Base-by-base conservation (phyloP, 2,888 invertebrate genomes). In the Penaeus monodon region DNA sequence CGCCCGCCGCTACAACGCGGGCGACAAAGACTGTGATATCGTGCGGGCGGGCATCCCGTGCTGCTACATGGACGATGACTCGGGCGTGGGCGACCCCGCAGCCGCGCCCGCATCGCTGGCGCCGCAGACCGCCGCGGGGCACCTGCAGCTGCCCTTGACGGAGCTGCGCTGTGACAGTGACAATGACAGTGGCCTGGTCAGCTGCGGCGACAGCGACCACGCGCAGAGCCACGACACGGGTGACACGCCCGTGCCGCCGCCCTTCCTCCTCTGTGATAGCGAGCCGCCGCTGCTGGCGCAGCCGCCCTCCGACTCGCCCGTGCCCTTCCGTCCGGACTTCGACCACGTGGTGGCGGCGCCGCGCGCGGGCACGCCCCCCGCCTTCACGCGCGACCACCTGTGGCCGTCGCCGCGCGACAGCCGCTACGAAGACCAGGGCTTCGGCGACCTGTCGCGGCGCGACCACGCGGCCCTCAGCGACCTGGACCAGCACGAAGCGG, bases 171-270 rank as follows among this genome's bases (percentile, higher is more conserved):
- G 86, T 49, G 86, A 86, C 38, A 89, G 89, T 78, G 88, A 88
- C 81, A 88, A 82, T 64, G 89, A 89, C 78, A 89, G 89, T 68
- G 89, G 89, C 22, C 80, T 89, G 49, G 89, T 89, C 29, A 88
- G 88, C n/a, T 89, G 89, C 70, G 86, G 86, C 0, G 89, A 89
- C 63, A 89, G 89, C 70, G 89, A 89, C n/a, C 85, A 88, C 70
- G 77, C 82, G 29, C 85, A 73, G 20, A 64, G 64, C 14, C 83
- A 87, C 44, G 83, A 79, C 14, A 49, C 68, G 17, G 79, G 64
- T 2, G 79, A 79, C 65, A 57, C 83, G 38, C 73, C 49, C 24
- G 63, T 68, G 70, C 76, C 79, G 29, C n/a, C 44, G 64, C 80
- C 79, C 27, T 85, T 79, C 44, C 83, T 81, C 17, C 24, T 70